Evolutionary conservation across 2,888 invertebrate species (phyloP).

Genomic region (Pristionchus arcanus): DNA sequence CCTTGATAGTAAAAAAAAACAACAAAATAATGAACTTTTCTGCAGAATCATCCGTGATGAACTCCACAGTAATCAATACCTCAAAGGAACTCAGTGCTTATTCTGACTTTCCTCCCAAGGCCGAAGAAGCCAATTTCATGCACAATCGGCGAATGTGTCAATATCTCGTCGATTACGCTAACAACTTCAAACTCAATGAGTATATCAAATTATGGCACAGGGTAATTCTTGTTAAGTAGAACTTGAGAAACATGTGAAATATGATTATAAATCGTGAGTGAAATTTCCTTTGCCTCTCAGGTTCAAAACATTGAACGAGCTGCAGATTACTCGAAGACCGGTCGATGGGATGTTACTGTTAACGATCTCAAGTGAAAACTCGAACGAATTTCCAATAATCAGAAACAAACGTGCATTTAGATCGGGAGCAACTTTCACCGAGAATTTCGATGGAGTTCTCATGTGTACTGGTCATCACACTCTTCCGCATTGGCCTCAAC

Average conservation of each 20-base stretch:
- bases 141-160: constrained; percentile 76
- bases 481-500: constrained; percentile 80
- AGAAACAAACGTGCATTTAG: constrained; percentile 18
- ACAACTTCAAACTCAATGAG: constrained; percentile 68
- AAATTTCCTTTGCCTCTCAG: background rate
- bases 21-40: too few species aligned
- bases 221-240: background rate
- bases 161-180: constrained; percentile 73
- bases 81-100: constrained; percentile 80
- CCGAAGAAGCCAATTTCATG: constrained; percentile 80
- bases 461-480: constrained; percentile 82
- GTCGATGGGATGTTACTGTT: constrained; percentile 78
- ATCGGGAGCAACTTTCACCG: constrained; percentile 62
- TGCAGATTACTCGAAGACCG: constrained; percentile 77
- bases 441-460: constrained; percentile 81
- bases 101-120: constrained; percentile 81
- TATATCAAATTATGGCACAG: constrained; percentile 68
- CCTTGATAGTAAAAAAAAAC: background rate
- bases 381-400: too few species aligned
- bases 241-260: background rate
- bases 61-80: constrained; percentile 79
- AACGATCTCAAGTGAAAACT: constrained; percentile 62
- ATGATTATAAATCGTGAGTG: background rate
- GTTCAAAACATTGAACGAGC: constrained; percentile 69
- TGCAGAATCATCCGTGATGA: constrained; percentile 78